These are phyloP conservation scores for Lemur catta DNA, from an alignment of 2,797 vertebrate genomes.

Conservation along the genomic window DNA sequence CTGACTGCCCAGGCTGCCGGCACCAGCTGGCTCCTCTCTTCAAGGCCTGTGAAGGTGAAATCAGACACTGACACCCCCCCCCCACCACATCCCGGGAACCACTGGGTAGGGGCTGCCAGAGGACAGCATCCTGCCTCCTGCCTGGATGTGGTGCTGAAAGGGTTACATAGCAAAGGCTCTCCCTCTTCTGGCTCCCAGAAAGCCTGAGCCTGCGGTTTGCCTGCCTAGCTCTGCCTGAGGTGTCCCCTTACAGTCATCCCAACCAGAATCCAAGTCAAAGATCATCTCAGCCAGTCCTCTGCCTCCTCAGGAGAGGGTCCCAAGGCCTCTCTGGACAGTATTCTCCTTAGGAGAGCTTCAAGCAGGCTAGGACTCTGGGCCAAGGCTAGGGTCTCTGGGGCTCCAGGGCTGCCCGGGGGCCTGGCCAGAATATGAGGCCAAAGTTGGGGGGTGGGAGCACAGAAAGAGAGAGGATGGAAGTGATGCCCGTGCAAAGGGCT, in stretches of 20 bases:
- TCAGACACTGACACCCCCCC: not conserved
- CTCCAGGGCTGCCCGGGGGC: not conserved
- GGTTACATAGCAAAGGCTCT: slow-evolving; percentile 75
- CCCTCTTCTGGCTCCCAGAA: slow-evolving; percentile 78
- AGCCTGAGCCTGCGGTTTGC: slow-evolving; percentile 79
- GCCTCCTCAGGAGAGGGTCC: slow-evolving; percentile 60
- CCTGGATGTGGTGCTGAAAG: slow-evolving; percentile 71
- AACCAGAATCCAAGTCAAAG: slow-evolving; percentile 78
- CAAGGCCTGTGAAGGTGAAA: not conserved
- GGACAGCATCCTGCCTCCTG: slow-evolving; percentile 18
- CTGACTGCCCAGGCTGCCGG: not conserved
- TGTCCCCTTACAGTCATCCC: slow-evolving; percentile 80
- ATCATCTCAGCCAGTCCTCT: slow-evolving; percentile 69
- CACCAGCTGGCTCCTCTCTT: slow-evolving; percentile 40
- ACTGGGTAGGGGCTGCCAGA: not conserved
- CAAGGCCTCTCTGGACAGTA: slow-evolving; percentile 20
- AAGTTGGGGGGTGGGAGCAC: not conserved
- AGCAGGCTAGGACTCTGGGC: slow-evolving; percentile 30
- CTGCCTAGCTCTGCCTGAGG: slow-evolving; percentile 75
- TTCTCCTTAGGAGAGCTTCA: not conserved
- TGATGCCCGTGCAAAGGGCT: not conserved
- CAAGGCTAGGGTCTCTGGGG: slow-evolving; percentile 31
- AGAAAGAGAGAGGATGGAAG: slow-evolving; percentile 9
- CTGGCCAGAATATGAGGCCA: slow-evolving; percentile 47
- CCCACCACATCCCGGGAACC: not conserved